Conservation (phyloP, 2,797 vertebrate species). For the Mustela erminea region DNA sequence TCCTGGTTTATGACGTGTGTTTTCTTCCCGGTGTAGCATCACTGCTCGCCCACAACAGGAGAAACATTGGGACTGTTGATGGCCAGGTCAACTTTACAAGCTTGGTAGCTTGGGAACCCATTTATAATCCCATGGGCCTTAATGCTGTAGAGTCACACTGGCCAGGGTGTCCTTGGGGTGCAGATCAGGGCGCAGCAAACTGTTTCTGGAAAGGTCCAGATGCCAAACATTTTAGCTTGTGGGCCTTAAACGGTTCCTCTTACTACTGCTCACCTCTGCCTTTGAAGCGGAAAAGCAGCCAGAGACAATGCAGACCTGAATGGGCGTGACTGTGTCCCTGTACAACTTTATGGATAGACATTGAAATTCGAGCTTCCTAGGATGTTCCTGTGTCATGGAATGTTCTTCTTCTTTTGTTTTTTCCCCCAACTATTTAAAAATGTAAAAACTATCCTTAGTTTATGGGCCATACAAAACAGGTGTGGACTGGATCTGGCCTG, state of each 20-base stretch:
- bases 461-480: background rate
- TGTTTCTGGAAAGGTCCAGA: background rate
- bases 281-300: fast-evolving
- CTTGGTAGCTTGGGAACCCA: background rate
- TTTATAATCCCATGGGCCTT: background rate
- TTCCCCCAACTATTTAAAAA: background rate
- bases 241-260: background rate
- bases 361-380: background rate
- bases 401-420: background rate
- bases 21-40: background rate
- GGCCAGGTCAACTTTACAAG: slow-evolving; percentile 21
- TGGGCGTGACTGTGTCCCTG: background rate
- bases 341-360: background rate
- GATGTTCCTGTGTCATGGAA: background rate
- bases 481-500: background rate
- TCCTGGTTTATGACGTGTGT: background rate
- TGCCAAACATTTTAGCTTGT: background rate
- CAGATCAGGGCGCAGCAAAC: too few species aligned
- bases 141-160: background rate
- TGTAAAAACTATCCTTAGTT: background rate
- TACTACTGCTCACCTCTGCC: too few species aligned
- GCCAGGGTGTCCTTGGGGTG: background rate
- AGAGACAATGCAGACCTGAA: fast-evolving
- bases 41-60: background rate
- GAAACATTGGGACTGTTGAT: background rate